phyloP scores from a whole-genome alignment of 2,797 vertebrate genomes.

The Phalloptychus januarius region DNA sequence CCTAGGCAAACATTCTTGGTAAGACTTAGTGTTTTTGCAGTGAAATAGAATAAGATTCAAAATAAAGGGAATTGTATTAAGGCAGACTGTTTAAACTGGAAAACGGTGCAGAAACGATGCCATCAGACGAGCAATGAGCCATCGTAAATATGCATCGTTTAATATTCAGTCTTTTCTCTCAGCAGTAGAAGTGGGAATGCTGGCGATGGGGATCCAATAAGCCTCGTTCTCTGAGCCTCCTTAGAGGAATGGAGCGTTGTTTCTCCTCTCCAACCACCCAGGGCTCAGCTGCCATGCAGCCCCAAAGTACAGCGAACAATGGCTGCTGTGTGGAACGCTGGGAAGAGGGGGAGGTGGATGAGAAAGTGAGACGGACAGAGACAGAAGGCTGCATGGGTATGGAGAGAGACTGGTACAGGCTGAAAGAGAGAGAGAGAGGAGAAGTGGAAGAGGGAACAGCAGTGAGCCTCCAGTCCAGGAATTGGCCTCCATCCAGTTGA shows the following conservation, averaged over 20 bases:
- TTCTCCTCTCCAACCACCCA: constrained; percentile 41
- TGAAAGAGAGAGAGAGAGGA: constrained; percentile 25
- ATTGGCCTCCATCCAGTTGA: constrained; percentile 64
- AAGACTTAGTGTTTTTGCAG: no score
- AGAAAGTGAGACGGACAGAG: constrained; percentile 30
- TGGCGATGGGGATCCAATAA: constrained; percentile 12
- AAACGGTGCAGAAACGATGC: neutral
- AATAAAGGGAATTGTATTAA: neutral
- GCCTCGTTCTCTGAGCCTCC: constrained; percentile 33
- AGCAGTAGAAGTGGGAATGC: neutral
- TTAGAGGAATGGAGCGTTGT: constrained; percentile 25
- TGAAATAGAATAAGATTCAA: neutral
- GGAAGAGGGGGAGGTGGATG: constrained; percentile 19
- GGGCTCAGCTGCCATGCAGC: constrained; percentile 57
- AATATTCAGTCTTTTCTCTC: neutral
- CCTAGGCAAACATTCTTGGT: no score
- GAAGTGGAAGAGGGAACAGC: constrained; percentile 33
- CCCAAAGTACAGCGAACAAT: constrained; percentile 73
- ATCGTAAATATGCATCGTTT: neutral
- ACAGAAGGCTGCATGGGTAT: constrained; percentile 41
- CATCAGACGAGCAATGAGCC: neutral
- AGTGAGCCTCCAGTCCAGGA: constrained; percentile 38
- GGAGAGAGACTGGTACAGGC: constrained; percentile 61
- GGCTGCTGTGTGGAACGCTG: constrained; percentile 71
- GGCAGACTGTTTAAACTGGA: neutral